Conservation (phyloP, 1,140 invertebrate species). For the Drosophila watanabei region DNA sequence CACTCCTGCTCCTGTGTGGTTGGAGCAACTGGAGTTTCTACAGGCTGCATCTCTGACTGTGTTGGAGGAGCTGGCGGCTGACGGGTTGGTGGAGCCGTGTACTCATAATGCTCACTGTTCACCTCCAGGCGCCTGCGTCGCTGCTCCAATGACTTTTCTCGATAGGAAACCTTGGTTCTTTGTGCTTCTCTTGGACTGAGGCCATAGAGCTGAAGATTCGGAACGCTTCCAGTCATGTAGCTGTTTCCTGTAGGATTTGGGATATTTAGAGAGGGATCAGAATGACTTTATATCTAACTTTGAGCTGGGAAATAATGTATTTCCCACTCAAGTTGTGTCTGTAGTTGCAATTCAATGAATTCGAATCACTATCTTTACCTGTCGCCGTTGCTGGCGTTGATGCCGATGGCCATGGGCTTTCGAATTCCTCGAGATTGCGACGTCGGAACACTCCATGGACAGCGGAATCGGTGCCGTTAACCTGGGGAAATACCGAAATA, state of each 20-base stretch:
- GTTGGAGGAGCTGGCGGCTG: slow-evolving; percentile 65
- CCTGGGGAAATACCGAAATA: slow-evolving; percentile 43
- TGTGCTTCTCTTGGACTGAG: slow-evolving; percentile 19
- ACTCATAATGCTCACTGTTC: slow-evolving; percentile 58
- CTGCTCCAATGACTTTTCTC: slow-evolving; percentile 21
- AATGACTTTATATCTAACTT: not conserved
- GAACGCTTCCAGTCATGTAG: slow-evolving; percentile 61
- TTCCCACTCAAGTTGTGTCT: not conserved
- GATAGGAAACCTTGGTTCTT: slow-evolving; percentile 23
- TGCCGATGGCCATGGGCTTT: slow-evolving; percentile 65
- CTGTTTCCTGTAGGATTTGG: slow-evolving; percentile 34
- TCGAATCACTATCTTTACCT: slow-evolving; percentile 52
- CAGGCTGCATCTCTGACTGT: not conserved
- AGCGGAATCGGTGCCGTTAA: slow-evolving; percentile 73
- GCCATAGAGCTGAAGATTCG: slow-evolving; percentile 47
- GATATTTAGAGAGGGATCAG: not conserved
- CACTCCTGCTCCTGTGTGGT: not conserved
- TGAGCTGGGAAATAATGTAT: not conserved
- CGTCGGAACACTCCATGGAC: slow-evolving; percentile 80
- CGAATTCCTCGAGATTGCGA: slow-evolving; percentile 75
- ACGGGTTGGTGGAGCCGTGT: slow-evolving; percentile 61
- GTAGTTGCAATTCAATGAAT: slow-evolving; percentile 22
- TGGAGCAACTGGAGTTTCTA: not conserved
- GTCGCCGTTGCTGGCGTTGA: slow-evolving; percentile 26
- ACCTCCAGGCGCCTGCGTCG: slow-evolving; percentile 50